Evolutionary conservation across 2,888 invertebrate species (phyloP), one percentile per base, ranked within the genome.

Genomic region (Scaptomyza tumidula): DNA sequence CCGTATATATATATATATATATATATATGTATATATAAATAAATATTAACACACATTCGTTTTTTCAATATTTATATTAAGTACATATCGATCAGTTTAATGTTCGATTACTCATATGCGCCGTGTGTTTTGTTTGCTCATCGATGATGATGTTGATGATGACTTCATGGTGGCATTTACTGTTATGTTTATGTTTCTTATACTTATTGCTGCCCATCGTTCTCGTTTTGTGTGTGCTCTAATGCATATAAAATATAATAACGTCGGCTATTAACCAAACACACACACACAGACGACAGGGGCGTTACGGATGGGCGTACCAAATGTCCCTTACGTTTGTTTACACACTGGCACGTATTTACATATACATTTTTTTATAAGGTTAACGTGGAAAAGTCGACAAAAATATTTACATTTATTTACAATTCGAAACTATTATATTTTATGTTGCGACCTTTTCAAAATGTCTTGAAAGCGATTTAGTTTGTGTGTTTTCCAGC

Each of bases 81-180:
- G 58, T 55, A 60, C 60, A 58, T 58, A 85, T 87, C 60, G 76
- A 87, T 83, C 88, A 85, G 76, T 67, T 82, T 87, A 72, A 85
- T 87, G 79, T 69, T 76, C 60, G 74, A 74, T 78, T 78, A 70
- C 76, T 63, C 78, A 76, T 61, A 78, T 70, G 78, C 54, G 61
- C 33, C 33, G 33, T 33, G 33, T 33, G 11, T n/a, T 19, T 35
- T 55, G 33, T 55, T 19, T 35, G 35, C 27, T 9, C 14, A 11
- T 58, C 24, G 31, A 46, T 55, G 19, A 46, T 55, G 19, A 19
- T 54, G 41, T 27, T 11, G 44, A 53, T 50, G 77, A 58, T 66
- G 71, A 57, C 70, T 75, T 73, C 64, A 75, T 73, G 16, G 13
- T 10, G 24, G 16, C 41, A 57, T 35, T 48, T 27, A 35, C 35